These are phyloP conservation scores for Chelmon rostratus DNA, from an alignment of 2,797 vertebrate species.

Conservation along the genomic window DNA sequence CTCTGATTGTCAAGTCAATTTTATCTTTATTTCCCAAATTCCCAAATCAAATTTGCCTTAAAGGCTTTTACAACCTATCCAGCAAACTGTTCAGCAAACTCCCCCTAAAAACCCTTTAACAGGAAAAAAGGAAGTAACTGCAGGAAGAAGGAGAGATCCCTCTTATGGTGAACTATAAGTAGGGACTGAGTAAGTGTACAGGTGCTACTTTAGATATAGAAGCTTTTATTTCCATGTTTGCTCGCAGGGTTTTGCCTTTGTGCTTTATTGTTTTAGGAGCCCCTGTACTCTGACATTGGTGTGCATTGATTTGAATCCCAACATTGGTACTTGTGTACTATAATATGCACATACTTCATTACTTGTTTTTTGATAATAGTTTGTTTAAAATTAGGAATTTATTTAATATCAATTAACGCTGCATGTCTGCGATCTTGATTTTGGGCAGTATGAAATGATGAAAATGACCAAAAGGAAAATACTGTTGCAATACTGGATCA, in stretches of 20 bases:
- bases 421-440: background rate
- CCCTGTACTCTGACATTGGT: background rate
- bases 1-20: background rate
- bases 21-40: constrained; percentile 5
- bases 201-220: background rate
- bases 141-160: background rate
- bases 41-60: constrained; percentile 3
- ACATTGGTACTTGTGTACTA: background rate
- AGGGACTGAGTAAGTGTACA: background rate
- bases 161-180: background rate
- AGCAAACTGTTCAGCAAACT: background rate
- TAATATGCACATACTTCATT: background rate
- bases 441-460: constrained; percentile 1
- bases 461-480: constrained; percentile 9
- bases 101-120: background rate
- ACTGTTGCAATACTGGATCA: background rate
- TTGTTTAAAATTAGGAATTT: background rate
- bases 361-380: background rate
- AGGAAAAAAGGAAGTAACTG: accelerated
- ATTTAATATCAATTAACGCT: background rate
- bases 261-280: background rate
- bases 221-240: background rate
- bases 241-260: background rate
- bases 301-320: background rate
- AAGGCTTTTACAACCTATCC: background rate